phyloP scores from a whole-genome alignment of 2,797 vertebrate species.

The Lerista edwardsae region DNA sequence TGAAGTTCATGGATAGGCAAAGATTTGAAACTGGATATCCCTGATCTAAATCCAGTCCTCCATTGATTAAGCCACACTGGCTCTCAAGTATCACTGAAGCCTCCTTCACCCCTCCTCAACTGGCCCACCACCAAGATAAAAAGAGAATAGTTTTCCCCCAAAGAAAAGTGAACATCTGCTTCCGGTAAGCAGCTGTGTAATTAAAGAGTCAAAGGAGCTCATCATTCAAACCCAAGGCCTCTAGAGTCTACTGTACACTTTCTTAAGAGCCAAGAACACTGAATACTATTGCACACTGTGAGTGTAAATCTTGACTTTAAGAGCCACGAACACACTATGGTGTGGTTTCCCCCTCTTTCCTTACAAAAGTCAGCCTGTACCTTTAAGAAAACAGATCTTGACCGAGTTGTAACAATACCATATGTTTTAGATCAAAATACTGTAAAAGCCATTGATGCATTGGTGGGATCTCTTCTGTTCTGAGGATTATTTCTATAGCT shows the following conservation, averaged over 20 bases:
- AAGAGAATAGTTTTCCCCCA: not conserved
- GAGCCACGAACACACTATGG: conserved; percentile 11
- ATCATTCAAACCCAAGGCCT: conserved; percentile 4
- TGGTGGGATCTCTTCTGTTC: not conserved
- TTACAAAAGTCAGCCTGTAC: conserved; percentile 3
- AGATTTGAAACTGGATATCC: not conserved
- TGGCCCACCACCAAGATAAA: not conserved
- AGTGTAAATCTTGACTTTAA: no score
- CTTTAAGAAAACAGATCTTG: conserved; percentile 36
- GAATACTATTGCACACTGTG: conserved; percentile 47
- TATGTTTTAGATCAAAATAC: conserved; percentile 16
- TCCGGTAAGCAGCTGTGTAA: not conserved
- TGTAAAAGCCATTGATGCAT: not conserved
- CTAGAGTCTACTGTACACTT: conserved; percentile 33
- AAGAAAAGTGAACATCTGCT: not conserved
- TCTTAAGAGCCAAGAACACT: not conserved
- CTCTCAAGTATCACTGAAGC: not conserved
- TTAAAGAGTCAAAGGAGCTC: conserved; percentile 41
- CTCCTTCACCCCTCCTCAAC: not conserved
- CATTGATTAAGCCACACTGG: not conserved
- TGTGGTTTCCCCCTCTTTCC: conserved; percentile 24
- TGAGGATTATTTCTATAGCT: not conserved
- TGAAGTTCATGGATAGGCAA: not conserved
- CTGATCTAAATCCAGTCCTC: not conserved
- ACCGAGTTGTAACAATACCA: conserved; percentile 28